A percentile compares a stretch with the other conserved stretches of the same genome.
Conservation (phyloP, 2,888 invertebrate species). For the Chrysolina haemoptera region DNA sequence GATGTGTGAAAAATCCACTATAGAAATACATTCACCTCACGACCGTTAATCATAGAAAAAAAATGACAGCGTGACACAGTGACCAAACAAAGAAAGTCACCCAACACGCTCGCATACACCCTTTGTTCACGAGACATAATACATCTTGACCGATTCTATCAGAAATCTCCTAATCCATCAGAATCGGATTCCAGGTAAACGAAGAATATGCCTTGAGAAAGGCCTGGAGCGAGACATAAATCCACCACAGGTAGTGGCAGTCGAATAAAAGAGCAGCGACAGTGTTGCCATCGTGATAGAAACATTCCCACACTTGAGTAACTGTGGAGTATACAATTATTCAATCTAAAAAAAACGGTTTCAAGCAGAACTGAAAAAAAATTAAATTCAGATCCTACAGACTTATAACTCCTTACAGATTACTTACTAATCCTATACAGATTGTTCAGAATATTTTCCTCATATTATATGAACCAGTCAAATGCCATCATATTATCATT, state of each 20-base stretch:
- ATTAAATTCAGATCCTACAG: too few relatives aligned
- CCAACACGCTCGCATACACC: conserved; percentile 4
- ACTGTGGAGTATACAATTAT: too few relatives aligned
- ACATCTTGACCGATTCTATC: conserved; percentile 9
- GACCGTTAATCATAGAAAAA: conserved; percentile 7
- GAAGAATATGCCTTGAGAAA: conserved; percentile 4
- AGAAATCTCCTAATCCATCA: conserved; percentile 12
- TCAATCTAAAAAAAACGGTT: too few relatives aligned
- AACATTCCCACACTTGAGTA: neutral
- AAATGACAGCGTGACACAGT: conserved; percentile 9
- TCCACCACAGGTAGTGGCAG: conserved; percentile 63
- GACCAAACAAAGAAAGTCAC: conserved; percentile 21
- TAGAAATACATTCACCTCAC: neutral
- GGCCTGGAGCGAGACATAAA: conserved; percentile 62
- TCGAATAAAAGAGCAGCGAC: conserved; percentile 47
- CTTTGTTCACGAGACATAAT: conserved; percentile 22
- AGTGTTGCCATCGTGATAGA: neutral
- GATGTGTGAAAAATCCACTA: conserved; percentile 1
- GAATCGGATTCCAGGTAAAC: conserved; percentile 15
- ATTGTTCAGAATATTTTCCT: too few relatives aligned
- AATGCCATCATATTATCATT: too few relatives aligned
- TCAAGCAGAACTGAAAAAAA: too few relatives aligned
- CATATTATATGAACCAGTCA: too few relatives aligned
- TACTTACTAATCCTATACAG: too few relatives aligned
- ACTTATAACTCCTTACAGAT: too few relatives aligned